Percentiles rank a stretch among this genome's conserved stretches.
Conservation (phyloP, 2,797 vertebrate species). For the Neoniphon sammara region DNA sequence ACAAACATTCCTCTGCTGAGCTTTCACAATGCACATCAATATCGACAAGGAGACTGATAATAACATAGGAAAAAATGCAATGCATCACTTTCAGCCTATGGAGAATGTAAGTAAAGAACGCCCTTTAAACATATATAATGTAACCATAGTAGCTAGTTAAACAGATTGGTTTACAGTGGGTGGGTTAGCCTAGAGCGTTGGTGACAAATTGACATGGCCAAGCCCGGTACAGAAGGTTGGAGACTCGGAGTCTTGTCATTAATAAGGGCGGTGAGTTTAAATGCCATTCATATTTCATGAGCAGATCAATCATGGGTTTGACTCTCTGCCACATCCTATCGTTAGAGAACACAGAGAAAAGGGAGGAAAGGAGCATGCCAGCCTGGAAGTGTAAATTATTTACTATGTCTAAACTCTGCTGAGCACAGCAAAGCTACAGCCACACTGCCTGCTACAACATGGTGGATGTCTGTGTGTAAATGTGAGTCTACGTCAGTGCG, state of each 20-base stretch:
- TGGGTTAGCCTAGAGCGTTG: conserved; percentile 17
- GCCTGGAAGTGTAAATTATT: conserved; percentile 82
- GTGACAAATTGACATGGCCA: neutral
- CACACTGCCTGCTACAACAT: conserved; percentile 56
- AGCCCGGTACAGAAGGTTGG: conserved; percentile 10
- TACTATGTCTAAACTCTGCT: conserved; percentile 82
- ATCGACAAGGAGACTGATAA: conserved; percentile 50
- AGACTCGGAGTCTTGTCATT: conserved; percentile 28
- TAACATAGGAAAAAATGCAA: conserved; percentile 41
- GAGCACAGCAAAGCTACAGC: conserved; percentile 75
- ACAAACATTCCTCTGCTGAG: conserved; percentile 28
- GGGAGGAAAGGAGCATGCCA: conserved; percentile 67
- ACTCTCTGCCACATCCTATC: conserved; percentile 46
- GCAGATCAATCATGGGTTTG: conserved; percentile 60
- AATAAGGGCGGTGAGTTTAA: conserved; percentile 47
- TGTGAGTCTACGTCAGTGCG: conserved; percentile 28
- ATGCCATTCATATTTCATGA: conserved; percentile 57
- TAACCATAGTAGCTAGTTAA: neutral
- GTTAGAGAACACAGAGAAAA: conserved; percentile 48
- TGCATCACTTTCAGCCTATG: conserved; percentile 39
- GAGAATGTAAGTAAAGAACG: conserved; percentile 43
- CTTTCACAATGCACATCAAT: conserved; percentile 52
- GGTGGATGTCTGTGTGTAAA: conserved; percentile 35
- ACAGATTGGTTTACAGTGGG: conserved; percentile 36
- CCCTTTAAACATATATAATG: conserved; percentile 30